Evolutionary conservation across 1,140 invertebrate species (phyloP).

Genomic region (Tetraneura akinire): DNA sequence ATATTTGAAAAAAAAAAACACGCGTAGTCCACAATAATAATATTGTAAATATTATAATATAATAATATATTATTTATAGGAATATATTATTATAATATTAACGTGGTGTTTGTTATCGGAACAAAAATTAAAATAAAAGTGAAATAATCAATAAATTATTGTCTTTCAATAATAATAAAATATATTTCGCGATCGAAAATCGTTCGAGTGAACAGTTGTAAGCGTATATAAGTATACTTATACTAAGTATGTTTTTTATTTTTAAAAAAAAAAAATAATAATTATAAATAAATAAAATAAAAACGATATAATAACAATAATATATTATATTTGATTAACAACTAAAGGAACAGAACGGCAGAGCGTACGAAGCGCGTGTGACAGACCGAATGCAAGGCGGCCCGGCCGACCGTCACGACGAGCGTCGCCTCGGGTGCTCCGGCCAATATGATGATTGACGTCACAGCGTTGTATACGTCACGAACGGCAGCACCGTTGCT

Average conservation of each 20-base stretch:
- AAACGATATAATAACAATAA: neutral
- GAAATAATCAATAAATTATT: neutral
- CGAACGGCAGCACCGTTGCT: slow-evolving; percentile 46
- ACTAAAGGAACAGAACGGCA: slow-evolving; percentile 47
- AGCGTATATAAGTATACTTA: neutral
- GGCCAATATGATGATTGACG: slow-evolving; percentile 51
- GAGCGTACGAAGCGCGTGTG: slow-evolving; percentile 47
- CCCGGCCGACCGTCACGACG: slow-evolving; percentile 36
- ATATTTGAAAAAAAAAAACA: no score
- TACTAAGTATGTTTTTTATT: neutral
- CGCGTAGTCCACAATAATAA: no score
- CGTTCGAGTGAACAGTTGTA: neutral
- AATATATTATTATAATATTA: neutral
- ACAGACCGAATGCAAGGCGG: slow-evolving; percentile 45
- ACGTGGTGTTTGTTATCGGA: neutral
- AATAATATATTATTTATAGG: neutral
- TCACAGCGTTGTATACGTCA: slow-evolving; percentile 33
- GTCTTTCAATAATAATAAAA: neutral
- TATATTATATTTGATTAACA: slow-evolving; percentile 29
- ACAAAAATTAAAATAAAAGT: neutral
- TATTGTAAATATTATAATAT: no score
- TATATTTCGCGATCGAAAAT: neutral
- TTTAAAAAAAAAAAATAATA: slow-evolving; percentile 11
- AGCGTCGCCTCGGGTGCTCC: slow-evolving; percentile 38
- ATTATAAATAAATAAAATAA: no score